Base-by-base conservation (phyloP, 2,113 vertebrate species). In the Megaceryle maxima region DNA sequence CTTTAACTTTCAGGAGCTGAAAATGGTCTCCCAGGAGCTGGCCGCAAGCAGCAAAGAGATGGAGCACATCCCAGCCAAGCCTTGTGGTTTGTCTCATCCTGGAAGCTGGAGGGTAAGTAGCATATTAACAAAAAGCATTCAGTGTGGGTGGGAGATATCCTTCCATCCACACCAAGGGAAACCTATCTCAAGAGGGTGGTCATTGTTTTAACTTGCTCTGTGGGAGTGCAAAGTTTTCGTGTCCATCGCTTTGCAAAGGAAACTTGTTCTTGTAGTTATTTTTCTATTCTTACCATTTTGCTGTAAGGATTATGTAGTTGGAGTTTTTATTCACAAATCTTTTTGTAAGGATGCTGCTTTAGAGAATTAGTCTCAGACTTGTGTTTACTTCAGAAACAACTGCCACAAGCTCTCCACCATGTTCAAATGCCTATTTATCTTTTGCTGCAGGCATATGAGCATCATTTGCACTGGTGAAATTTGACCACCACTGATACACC, bases 1-100 rank as follows among this genome's bases (percentile, higher is more conserved):
- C 39, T 92, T 87, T 77, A 89, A 77, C 26, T 83, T 94, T 66
- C 19, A 78, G 76, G 46, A 62, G 28, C 41, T 91, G 39, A 59
- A 74, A 87, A 41, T 50, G 28, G 12, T 53, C 60, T 80, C 50
- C 18, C 18, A 53, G 63, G 10, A 83, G 5, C 20, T 37, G 56
- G 15, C 43, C n/a, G 48, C 50, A 77, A 67, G 44, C 21, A 62
- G 55, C 11, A 41, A 56, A 68, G 76, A 76, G 44, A 39, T 79
- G 57, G 48, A 69, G 43, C 31, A n/a, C 18, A 16, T 53, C 53
- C 17, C 6, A 56, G n/a, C 44, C 19, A 28, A 83, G 25, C 25
- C 35, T 29, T 1, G 6, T 51, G 67, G 25, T 41, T 20, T 50
- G 44, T 5, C 13, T 53, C 5, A 17, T 51, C 33, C 35, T 57